phyloP scores from a whole-genome alignment of 2,113 vertebrate species.

The Ictidomys tridecemlineatus region DNA sequence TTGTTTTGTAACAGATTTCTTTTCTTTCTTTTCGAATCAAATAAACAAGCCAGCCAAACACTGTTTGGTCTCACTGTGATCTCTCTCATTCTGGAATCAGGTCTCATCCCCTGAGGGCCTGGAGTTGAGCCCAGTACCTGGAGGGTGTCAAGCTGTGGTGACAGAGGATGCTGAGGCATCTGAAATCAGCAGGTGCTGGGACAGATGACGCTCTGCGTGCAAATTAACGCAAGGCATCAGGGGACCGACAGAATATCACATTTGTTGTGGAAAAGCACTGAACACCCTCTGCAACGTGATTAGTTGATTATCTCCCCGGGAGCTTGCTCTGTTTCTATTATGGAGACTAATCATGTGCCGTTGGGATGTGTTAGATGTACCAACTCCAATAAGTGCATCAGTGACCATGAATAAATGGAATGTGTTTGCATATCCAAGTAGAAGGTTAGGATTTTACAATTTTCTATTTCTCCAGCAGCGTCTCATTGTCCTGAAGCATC shows the following conservation, averaged over 20 bases:
- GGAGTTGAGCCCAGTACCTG: conserved; percentile 1
- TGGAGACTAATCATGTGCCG: neutral
- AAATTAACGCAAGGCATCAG: neutral
- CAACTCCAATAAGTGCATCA: neutral
- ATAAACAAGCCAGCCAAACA: neutral
- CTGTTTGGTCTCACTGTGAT: neutral
- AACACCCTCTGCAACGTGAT: neutral
- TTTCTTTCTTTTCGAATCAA: neutral
- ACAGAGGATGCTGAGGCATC: neutral
- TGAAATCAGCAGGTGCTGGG: conserved; percentile 27
- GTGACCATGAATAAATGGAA: conserved; percentile 31
- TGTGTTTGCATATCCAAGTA: neutral
- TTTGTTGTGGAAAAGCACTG: conserved; percentile 6
- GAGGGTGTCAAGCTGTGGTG: neutral
- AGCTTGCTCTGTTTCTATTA: neutral
- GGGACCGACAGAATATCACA: neutral
- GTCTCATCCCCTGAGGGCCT: conserved; percentile 7
- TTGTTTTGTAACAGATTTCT: conserved; percentile 48
- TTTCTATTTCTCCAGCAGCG: neutral
- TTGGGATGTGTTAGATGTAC: neutral
- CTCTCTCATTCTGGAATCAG: neutral
- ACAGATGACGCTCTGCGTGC: neutral
- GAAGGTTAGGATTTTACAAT: neutral
- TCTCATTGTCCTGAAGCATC: neutral
- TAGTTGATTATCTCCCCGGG: neutral